A percentile compares a stretch with the other conserved stretches of the same genome.
phyloP scores from a whole-genome alignment of 2,797 vertebrate genomes.

The Macropodus opercularis region DNA sequence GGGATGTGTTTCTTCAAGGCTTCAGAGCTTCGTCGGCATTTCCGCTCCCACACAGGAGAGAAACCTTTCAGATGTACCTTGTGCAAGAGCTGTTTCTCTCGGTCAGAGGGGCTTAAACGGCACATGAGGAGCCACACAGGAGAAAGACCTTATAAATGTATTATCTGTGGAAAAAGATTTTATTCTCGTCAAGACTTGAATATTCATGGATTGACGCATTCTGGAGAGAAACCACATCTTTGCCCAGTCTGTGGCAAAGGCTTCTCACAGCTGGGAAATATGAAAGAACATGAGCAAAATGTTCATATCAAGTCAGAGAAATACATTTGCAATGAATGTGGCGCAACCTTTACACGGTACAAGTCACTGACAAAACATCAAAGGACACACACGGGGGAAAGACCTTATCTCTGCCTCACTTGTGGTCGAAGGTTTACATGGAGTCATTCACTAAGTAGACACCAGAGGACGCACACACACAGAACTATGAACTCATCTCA shows the following conservation, averaged over 20 bases:
- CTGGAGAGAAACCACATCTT: slow-evolving; percentile 73
- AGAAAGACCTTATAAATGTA: slow-evolving; percentile 69
- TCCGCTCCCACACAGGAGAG: slow-evolving; percentile 72
- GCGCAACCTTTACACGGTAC: slow-evolving; percentile 67
- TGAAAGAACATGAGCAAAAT: slow-evolving; percentile 74
- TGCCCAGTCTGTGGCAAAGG: slow-evolving; percentile 77
- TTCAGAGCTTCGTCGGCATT: slow-evolving; percentile 62
- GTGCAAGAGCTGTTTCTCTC: slow-evolving; percentile 72
- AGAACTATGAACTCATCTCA: slow-evolving; percentile 34
- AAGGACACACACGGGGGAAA: slow-evolving; percentile 73
- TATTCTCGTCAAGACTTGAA: slow-evolving; percentile 70
- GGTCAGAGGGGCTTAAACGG: slow-evolving; percentile 73
- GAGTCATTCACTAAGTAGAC: slow-evolving; percentile 73
- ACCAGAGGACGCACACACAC: slow-evolving; percentile 65
- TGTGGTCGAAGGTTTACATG: slow-evolving; percentile 66
- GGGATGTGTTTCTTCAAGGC: slow-evolving; percentile 74
- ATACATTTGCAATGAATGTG: slow-evolving; percentile 68
- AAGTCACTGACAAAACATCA: slow-evolving; percentile 71
- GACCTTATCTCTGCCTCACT: slow-evolving; percentile 55
- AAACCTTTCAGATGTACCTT: slow-evolving; percentile 70
- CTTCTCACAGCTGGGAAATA: slow-evolving; percentile 76
- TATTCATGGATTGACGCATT: slow-evolving; percentile 62
- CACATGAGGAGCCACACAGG: slow-evolving; percentile 76
- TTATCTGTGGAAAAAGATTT: slow-evolving; percentile 68
- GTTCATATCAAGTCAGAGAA: slow-evolving; percentile 70